These are phyloP conservation scores for Parauchenoglanis ngamensis DNA, from an alignment of 2,797 vertebrate genomes.

Conservation along the genomic window DNA sequence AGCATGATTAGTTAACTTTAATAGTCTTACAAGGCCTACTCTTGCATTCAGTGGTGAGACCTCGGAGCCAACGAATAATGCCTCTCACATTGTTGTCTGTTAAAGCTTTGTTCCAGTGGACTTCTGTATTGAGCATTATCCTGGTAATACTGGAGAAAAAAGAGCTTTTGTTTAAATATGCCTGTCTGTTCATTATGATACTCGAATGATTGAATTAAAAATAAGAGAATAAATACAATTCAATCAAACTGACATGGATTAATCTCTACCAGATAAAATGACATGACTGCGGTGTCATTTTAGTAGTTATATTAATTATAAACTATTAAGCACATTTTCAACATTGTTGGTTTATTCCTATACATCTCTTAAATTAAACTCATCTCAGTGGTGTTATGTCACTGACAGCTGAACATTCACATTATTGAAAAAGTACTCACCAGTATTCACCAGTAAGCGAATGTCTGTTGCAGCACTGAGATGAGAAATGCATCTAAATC, in stretches of 20 bases:
- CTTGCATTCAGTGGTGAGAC: slow-evolving; percentile 53
- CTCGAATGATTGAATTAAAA: neutral
- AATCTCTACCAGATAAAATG: neutral
- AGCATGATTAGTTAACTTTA: neutral
- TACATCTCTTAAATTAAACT: neutral
- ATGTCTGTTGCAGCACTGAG: slow-evolving; percentile 2
- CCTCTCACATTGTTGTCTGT: slow-evolving; percentile 62
- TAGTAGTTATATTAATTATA: neutral
- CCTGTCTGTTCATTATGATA: neutral
- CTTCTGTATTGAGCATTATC: slow-evolving; percentile 58
- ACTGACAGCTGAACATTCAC: neutral
- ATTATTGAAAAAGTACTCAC: neutral
- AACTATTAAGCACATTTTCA: neutral
- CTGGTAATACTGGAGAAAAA: neutral
- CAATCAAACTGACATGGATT: neutral
- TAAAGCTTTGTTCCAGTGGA: slow-evolving; percentile 64
- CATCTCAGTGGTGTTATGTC: neutral
- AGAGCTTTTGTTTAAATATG: neutral
- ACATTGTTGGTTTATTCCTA: neutral
- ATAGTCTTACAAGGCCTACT: neutral
- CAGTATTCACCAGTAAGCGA: slow-evolving; percentile 53
- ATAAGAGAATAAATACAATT: neutral
- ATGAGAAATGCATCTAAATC: slow-evolving; percentile 56
- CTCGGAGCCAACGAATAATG: slow-evolving; percentile 49
- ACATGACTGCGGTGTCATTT: neutral